A percentile compares a stretch with the other conserved stretches of the same genome.
phyloP scores from a whole-genome alignment of 2,888 invertebrate genomes.

The Lamproptera curius region DNA sequence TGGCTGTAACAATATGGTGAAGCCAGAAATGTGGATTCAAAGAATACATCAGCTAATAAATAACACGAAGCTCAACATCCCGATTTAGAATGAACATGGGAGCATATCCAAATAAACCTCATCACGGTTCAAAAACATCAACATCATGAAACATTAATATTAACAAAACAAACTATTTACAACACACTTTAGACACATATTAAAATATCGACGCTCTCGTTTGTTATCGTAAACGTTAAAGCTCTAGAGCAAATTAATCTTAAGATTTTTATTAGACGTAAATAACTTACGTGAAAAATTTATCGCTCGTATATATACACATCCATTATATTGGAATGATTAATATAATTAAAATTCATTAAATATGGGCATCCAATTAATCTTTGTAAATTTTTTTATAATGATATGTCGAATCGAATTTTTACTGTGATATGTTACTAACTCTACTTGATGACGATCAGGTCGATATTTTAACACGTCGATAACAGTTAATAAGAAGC shows the following conservation, averaged over 20 bases:
- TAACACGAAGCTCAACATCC: conserved; percentile 19
- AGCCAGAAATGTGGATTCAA: conserved; percentile 14
- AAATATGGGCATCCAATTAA: conserved; percentile 7
- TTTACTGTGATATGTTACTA: conserved; percentile 53
- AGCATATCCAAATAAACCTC: conserved; percentile 32
- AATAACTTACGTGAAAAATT: conserved; percentile 10
- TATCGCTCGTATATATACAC: neutral
- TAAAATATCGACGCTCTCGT: conserved; percentile 60
- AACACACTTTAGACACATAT: conserved; percentile 47
- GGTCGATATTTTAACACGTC: conserved; percentile 63
- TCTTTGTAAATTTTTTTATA: conserved; percentile 35
- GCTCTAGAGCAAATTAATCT: conserved; percentile 18
- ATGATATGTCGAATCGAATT: conserved; percentile 57
- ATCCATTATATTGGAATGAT: conserved; percentile 11
- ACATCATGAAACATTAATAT: conserved; percentile 70
- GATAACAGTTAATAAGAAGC: conserved; percentile 51
- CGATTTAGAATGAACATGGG: conserved; percentile 7
- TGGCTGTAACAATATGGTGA: conserved; percentile 3
- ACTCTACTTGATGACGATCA: conserved; percentile 20
- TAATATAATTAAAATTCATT: conserved; percentile 13
- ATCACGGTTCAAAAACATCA: conserved; percentile 60
- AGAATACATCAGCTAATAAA: conserved; percentile 18
- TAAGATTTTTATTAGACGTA: conserved; percentile 13
- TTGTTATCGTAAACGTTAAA: conserved; percentile 21
- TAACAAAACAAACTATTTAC: conserved; percentile 71